Evolutionary conservation across 2,888 invertebrate genomes (phyloP).

Genomic region (Brachynemurus nebulosus): DNA sequence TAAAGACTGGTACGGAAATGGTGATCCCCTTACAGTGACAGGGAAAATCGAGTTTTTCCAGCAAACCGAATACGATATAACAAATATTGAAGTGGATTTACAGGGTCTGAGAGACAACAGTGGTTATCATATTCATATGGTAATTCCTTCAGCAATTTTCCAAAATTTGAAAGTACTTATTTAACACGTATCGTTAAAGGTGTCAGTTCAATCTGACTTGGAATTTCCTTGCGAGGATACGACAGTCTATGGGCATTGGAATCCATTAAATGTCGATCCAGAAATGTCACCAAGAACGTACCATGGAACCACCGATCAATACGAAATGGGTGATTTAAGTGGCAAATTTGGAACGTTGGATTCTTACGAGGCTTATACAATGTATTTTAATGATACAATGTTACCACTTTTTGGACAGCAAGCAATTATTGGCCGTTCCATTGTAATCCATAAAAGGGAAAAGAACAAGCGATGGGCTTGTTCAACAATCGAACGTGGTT

Average conservation of each 20-base stretch:
- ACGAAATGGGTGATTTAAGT: constrained; percentile 74
- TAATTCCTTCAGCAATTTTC: constrained; percentile 33
- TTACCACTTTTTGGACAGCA: constrained; percentile 67
- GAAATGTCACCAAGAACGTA: constrained; percentile 39
- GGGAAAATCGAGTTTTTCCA: constrained; percentile 74
- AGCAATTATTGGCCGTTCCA: constrained; percentile 73
- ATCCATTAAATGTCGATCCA: constrained; percentile 61
- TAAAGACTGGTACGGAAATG: constrained; percentile 80
- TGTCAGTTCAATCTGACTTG: constrained; percentile 64
- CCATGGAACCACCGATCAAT: constrained; percentile 68
- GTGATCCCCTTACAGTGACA: constrained; percentile 43
- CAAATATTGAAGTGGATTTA: constrained; percentile 61
- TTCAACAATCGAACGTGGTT: constrained; percentile 72
- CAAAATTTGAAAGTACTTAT: too few relatives aligned
- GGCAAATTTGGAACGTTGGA: constrained; percentile 72
- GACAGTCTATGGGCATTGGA: constrained; percentile 73
- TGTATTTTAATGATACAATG: constrained; percentile 63
- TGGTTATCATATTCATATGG: constrained; percentile 73
- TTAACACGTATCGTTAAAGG: too few relatives aligned
- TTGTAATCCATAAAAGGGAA: constrained; percentile 64
- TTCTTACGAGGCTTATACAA: constrained; percentile 41
- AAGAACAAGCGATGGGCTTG: constrained; percentile 65
- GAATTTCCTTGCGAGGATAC: constrained; percentile 80
- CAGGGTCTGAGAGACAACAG: constrained; percentile 53
- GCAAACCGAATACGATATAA: constrained; percentile 73